These are phyloP conservation scores for Sitobion miscanthi DNA, from an alignment of 1,140 invertebrate genomes.

Conservation along the genomic window DNA sequence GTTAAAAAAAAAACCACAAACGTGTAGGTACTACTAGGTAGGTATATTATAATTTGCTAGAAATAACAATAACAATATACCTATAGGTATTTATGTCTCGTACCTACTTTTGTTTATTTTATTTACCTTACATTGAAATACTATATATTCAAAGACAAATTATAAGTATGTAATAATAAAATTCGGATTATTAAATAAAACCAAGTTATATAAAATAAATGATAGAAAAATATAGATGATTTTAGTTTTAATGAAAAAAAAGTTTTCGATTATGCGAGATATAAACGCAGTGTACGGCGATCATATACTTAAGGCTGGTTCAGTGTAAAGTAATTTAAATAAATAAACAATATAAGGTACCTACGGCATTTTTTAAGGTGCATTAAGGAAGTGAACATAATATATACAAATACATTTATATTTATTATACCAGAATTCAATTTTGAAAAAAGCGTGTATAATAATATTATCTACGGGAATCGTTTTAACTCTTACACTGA, in stretches of 20 bases:
- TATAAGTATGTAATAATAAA: background rate
- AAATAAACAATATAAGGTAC: conserved; percentile 4
- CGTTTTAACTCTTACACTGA: conserved; percentile 46
- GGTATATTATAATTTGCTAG: background rate
- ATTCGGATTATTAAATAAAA: too few species aligned
- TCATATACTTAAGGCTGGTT: background rate
- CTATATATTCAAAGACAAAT: background rate
- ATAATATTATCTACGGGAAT: background rate
- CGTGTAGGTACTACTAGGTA: background rate
- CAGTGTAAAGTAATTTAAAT: background rate
- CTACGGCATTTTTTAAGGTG: background rate
- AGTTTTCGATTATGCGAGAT: background rate
- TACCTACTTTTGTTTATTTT: background rate
- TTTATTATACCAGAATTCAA: background rate
- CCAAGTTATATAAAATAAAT: background rate
- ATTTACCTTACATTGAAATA: background rate
- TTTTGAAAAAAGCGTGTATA: conserved; percentile 1
- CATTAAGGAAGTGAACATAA: background rate
- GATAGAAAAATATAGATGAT: background rate
- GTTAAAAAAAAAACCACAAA: background rate
- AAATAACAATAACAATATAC: background rate
- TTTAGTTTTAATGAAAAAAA: background rate
- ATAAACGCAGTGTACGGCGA: background rate
- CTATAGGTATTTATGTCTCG: background rate
- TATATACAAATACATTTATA: background rate